Conservation (phyloP, 2,113 vertebrate genomes). For the Lamprologus lemairii region DNA sequence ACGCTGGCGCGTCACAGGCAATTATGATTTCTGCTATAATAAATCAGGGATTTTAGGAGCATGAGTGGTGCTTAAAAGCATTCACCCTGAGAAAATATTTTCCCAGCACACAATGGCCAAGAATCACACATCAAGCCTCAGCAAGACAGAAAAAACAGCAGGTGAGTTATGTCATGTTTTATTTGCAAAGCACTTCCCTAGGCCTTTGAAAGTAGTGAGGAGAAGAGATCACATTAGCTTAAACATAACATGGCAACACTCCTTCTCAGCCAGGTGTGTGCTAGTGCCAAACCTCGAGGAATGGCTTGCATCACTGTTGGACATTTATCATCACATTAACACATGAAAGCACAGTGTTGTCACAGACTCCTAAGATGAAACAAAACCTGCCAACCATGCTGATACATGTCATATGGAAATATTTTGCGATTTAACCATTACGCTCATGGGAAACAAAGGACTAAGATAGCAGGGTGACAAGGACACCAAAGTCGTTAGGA, state of each 20-base stretch:
- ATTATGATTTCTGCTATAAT: background rate
- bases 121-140: background rate
- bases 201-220: background rate
- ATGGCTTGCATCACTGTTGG: background rate
- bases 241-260: background rate
- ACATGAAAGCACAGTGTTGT: background rate
- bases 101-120: background rate
- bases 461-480: background rate
- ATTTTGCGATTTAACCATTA: background rate
- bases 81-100: background rate
- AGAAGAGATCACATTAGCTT: background rate
- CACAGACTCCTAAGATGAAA: background rate
- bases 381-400: background rate
- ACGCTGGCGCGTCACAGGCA: background rate
- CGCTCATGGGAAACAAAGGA: background rate
- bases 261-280: background rate
- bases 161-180: background rate
- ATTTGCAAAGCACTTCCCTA: background rate
- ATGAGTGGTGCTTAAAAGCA: background rate
- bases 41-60: background rate
- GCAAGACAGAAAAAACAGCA: background rate
- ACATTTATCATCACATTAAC: background rate
- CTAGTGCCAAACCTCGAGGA: background rate
- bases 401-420: conserved; percentile 11
- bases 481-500: conserved; percentile 1